Evolutionary conservation across 2,888 invertebrate genomes (phyloP), one percentile per base, ranked within the genome.

Genomic region (Trachelus stipa): DNA sequence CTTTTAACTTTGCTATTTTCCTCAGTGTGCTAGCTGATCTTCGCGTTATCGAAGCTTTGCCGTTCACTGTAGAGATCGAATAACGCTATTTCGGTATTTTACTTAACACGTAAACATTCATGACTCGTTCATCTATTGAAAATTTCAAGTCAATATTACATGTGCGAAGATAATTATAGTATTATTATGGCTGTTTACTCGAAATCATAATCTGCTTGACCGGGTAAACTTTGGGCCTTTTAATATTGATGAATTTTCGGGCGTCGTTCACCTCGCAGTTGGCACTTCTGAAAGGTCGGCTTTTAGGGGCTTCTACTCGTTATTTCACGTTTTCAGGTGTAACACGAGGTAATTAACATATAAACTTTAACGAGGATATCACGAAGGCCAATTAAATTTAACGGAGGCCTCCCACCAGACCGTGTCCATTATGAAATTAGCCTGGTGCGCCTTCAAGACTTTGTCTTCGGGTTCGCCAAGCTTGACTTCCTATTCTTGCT

Each of bases 331-430:
- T 71, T 71, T 71, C 71, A 71, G 71, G 31, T 71, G 71, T 71
- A 71, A 71, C 71, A 34, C 71, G 71, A 71, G 71, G 23, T 80
- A 85, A 71, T 85, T 85, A 85, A 83, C 83, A 85, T 85, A 85
- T 84, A 83, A 85, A 85, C 80, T 79, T 79, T 83, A 85, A 85
- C 84, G 83, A 84, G 82, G 82, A 76, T 79, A 76, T 75, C 76
- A 34, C 75, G 74, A 56, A 69, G 68, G 69, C 80, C 80, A 81
- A 81, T 81, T 81, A 80, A 76, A 69, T 78, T 78, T 31, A 78
- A 71, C 71, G 71, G 78, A 78, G 81, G 78, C 80, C 76, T 78
- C 77, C 73, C 80, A 80, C 56, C 76, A 71, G 71, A 76, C 73
- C 76, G 76, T 76, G 37, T 76, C 71, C 73, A 73, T 34, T 76